phyloP scores from a whole-genome alignment of 1,140 invertebrate genomes.

The Trichonephila inaurata region DNA sequence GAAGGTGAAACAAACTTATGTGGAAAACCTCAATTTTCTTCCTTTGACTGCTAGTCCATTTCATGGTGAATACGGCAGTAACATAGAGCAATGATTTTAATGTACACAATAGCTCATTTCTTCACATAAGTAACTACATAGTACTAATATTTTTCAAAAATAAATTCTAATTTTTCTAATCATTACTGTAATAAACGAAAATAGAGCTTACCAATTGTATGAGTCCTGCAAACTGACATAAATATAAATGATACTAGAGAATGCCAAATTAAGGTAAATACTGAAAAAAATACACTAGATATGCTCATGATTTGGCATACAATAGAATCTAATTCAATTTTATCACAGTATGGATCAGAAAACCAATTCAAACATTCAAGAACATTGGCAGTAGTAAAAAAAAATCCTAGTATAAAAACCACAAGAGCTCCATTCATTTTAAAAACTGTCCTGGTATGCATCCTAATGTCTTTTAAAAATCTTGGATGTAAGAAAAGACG shows the following conservation, averaged over 20 bases:
- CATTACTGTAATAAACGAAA: background rate
- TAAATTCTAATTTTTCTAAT: too few species aligned
- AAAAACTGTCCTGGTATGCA: conserved; percentile 81
- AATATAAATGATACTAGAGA: conserved; percentile 81
- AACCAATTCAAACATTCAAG: conserved; percentile 78
- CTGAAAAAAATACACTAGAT: conserved; percentile 79
- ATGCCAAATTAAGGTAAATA: conserved; percentile 81
- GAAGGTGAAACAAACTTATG: too few species aligned
- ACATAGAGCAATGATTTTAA: too few species aligned
- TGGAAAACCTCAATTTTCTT: too few species aligned
- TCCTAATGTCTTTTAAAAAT: conserved; percentile 81
- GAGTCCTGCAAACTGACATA: conserved; percentile 82
- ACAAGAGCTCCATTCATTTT: conserved; percentile 80
- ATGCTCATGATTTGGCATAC: conserved; percentile 80
- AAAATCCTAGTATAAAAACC: conserved; percentile 78
- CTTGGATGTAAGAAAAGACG: conserved; percentile 80
- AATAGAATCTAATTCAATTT: conserved; percentile 78
- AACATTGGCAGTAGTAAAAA: conserved; percentile 78
- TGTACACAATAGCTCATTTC: too few species aligned
- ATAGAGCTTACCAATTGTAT: conserved; percentile 81
- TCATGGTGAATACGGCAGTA: too few species aligned
- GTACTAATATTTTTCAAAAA: too few species aligned
- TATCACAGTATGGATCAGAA: conserved; percentile 78
- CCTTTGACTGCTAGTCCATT: too few species aligned
- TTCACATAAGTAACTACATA: too few species aligned